Evolutionary conservation across 2,797 vertebrate species (phyloP), one percentile per base, ranked within the genome.

Genomic region (Eleutherodactylus coqui): DNA sequence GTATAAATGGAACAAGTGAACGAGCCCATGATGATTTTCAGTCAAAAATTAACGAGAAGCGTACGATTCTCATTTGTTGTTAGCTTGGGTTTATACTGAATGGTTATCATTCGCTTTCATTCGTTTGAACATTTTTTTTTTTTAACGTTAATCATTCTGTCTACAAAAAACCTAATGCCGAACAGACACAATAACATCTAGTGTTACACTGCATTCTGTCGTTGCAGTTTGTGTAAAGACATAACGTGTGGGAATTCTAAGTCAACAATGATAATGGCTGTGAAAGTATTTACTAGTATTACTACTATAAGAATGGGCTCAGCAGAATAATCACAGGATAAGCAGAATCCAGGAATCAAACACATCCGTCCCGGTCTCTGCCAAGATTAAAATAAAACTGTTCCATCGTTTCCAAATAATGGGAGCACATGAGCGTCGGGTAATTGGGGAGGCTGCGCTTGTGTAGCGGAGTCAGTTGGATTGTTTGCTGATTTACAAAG

Each of bases 401-500:
- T 76, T 76, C 47, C 29, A 21, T 75, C 14, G 29, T 51, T 21
- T 76, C 47, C 75, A 49, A 34, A 36, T 34, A 34, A 76, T 24
- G 13, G 47, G 13, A 76, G 47, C 75, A 21, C 21, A 29, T 34
- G 16, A 19, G 45, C n/a, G 45, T 51, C 69, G 24, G 53, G 45
- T 14, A 32, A 34, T 70, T 82, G 49, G 62, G 8, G 16, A 19
- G 38, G 27, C 32, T 16, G 21, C 7, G 9, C 72, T 69, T 38
- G 43, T 83, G 10, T 75, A 58, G 32, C 47, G 36, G 49, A 75
- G 29, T 24, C 14, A 21, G 16, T 79, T 70, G 75, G n/a, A 85
- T 85, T 70, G 75, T 85, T 69, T 34, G 38, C 14, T 55, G n/a
- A 14, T 41, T 53, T 55, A 79, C 84, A 85, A 69, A 62, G 73